phyloP scores from a whole-genome alignment of 2,113 vertebrate genomes.

The Lontra canadensis region DNA sequence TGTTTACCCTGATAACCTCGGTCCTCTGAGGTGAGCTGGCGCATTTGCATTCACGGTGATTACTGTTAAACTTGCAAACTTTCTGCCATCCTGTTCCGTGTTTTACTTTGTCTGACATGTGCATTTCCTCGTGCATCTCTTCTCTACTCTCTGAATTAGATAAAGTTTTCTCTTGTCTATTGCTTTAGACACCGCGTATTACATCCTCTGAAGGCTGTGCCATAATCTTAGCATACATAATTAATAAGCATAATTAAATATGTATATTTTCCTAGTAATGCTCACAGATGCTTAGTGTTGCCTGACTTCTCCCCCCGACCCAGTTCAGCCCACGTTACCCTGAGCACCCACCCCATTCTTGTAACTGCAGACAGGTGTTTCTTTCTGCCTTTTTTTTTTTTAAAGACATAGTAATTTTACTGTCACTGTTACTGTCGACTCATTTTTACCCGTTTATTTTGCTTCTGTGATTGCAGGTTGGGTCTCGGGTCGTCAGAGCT shows the following conservation, averaged over 20 bases:
- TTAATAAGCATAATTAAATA: not conserved
- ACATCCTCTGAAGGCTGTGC: not conserved
- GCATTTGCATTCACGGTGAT: rapidly evolving
- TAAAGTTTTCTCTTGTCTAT: not conserved
- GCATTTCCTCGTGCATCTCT: not conserved
- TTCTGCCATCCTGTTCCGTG: not conserved
- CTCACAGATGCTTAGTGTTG: too few relatives aligned
- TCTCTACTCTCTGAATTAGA: not conserved
- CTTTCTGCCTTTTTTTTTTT: not conserved
- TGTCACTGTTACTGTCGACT: not conserved
- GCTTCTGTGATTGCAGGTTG: not conserved
- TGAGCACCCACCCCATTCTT: rapidly evolving
- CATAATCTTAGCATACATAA: not conserved
- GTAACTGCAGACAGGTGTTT: too few relatives aligned
- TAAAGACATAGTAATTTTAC: not conserved
- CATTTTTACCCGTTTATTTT: not conserved
- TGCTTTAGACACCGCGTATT: not conserved
- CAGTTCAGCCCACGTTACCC: too few relatives aligned
- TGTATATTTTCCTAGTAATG: not conserved
- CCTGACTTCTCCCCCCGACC: too few relatives aligned
- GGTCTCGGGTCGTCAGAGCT: rapidly evolving
- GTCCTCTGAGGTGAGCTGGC: rapidly evolving
- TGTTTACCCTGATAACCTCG: rapidly evolving
- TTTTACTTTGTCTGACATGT: rapidly evolving
- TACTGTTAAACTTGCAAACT: rapidly evolving